Conservation (phyloP, 2,888 invertebrate genomes). For the Conops quadrifasciatus region DNA sequence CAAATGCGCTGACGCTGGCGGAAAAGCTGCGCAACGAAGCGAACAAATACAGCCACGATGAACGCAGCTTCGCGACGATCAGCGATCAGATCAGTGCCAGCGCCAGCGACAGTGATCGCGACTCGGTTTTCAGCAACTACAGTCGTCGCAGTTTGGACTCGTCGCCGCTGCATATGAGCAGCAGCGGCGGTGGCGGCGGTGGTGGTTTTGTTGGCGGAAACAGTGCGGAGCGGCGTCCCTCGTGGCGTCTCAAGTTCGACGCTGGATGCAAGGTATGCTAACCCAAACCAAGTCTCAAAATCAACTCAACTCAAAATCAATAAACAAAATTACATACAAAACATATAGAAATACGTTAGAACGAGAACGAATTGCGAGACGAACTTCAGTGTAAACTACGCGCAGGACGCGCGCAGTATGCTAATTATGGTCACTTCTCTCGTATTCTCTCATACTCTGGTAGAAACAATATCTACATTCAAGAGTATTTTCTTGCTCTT, state of each 20-base stretch:
- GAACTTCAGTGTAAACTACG: no score
- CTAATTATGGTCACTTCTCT: no score
- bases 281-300: constrained; percentile 43
- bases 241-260: constrained; percentile 91
- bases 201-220: constrained; percentile 29
- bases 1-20: constrained; percentile 53
- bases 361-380: no score
- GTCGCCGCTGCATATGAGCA: constrained; percentile 44
- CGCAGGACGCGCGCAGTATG: no score
- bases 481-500: no score
- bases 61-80: constrained; percentile 29
- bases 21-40: constrained; percentile 58
- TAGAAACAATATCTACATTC: no score
- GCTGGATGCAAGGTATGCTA: constrained; percentile 84
- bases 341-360: no score
- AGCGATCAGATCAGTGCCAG: constrained; percentile 30
- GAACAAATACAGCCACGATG: constrained; percentile 53
- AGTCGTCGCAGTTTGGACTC: constrained; percentile 48
- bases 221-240: constrained; percentile 79
- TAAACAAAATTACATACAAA: no score
- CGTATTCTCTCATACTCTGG: no score
- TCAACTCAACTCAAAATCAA: constrained; percentile 36
- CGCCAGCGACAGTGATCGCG: constrained; percentile 45
- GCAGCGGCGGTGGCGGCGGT: constrained; percentile 37
- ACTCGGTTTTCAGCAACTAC: constrained; percentile 46